Evolutionary conservation across 2,113 vertebrate species (phyloP).

Genomic region (Brienomyrus longianalis): DNA sequence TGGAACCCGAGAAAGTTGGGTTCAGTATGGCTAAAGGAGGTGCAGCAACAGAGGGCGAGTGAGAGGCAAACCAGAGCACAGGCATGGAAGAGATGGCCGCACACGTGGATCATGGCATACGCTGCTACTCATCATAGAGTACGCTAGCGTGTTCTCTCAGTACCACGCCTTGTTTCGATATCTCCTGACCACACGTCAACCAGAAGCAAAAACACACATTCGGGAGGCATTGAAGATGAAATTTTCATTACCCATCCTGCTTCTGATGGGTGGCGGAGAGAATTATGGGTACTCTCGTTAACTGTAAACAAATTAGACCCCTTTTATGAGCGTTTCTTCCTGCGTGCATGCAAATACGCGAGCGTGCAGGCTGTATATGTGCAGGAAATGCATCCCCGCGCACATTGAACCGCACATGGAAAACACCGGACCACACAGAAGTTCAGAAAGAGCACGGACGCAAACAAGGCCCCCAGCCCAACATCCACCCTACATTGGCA

Average conservation of each 20-base stretch:
- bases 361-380: not conserved
- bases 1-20: conserved; percentile 64
- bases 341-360: not conserved
- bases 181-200: not conserved
- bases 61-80: conserved; percentile 54
- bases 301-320: not conserved
- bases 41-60: conserved; percentile 49
- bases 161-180: not conserved
- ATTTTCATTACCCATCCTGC: not conserved
- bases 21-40: conserved; percentile 55
- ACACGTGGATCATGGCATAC: not conserved
- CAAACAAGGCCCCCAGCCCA: conserved; percentile 44
- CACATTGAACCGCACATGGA: not conserved
- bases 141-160: not conserved
- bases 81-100: not conserved
- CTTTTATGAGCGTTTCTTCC: not conserved
- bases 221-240: not conserved
- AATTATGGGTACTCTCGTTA: not conserved
- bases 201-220: conserved; percentile 2
- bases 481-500: conserved; percentile 47
- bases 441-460: conserved; percentile 50
- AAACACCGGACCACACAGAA: conserved; percentile 4
- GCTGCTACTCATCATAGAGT: not conserved
- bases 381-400: not conserved
- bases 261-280: not conserved